Percentiles rank a stretch among this genome's conserved stretches.
phyloP scores from a whole-genome alignment of 2,888 invertebrate genomes.

The Phrixothrix hirtus region DNA sequence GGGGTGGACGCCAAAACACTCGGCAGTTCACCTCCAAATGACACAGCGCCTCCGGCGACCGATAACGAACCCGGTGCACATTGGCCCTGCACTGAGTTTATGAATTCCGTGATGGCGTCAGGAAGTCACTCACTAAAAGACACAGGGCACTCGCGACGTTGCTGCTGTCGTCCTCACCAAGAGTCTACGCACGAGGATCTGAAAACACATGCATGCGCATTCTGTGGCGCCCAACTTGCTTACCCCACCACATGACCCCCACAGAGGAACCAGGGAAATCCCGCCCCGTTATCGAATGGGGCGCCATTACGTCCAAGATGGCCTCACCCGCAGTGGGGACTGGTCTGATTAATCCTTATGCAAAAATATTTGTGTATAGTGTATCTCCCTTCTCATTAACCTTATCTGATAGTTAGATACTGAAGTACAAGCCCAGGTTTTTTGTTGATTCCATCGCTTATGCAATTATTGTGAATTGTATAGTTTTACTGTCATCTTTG shows the following conservation, averaged over 20 bases:
- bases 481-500: no score
- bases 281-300: slow-evolving; percentile 43
- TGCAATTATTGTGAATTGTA: slow-evolving; percentile 9
- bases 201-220: slow-evolving; percentile 39
- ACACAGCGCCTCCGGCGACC: slow-evolving; percentile 42
- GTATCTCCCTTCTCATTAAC: slow-evolving; percentile 30
- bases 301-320: slow-evolving; percentile 51
- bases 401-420: slow-evolving; percentile 32
- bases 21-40: slow-evolving; percentile 50
- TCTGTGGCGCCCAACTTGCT: slow-evolving; percentile 27
- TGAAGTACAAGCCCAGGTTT: slow-evolving; percentile 15
- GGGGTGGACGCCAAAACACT: slow-evolving; percentile 46
- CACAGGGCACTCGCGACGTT: slow-evolving; percentile 42
- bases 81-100: slow-evolving; percentile 51
- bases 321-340: slow-evolving; percentile 42
- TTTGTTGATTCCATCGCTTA: slow-evolving; percentile 18
- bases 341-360: slow-evolving; percentile 38
- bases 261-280: slow-evolving; percentile 19
- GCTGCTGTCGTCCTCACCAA: slow-evolving; percentile 28
- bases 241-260: slow-evolving; percentile 33
- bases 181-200: slow-evolving; percentile 40
- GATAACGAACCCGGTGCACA: slow-evolving; percentile 48
- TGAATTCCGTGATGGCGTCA: slow-evolving; percentile 51
- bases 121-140: slow-evolving; percentile 29
- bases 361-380: slow-evolving; percentile 35